Evolutionary conservation across 2,113 vertebrate species (phyloP).

Genomic region (Mandrillus leucophaeus): DNA sequence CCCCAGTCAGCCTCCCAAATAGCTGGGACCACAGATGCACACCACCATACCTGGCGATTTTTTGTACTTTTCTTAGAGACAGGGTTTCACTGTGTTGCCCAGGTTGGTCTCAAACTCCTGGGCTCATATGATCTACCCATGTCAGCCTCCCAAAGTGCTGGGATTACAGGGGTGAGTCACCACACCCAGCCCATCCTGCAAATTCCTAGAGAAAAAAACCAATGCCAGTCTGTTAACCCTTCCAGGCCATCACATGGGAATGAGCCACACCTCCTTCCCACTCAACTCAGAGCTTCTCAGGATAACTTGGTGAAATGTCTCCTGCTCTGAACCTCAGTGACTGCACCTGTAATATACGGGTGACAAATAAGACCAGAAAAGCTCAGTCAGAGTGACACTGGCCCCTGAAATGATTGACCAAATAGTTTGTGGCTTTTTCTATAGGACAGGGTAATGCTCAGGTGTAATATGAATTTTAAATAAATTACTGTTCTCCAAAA

Average conservation of each 20-base stretch:
- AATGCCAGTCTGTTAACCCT: neutral
- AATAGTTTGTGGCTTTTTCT: neutral
- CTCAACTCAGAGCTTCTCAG: neutral
- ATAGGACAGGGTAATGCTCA: neutral
- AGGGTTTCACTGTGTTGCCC: too few species aligned
- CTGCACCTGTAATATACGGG: neutral
- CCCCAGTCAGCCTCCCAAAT: too few species aligned
- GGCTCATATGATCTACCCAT: too few species aligned
- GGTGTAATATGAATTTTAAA: neutral
- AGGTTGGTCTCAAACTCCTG: too few species aligned
- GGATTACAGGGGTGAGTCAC: too few species aligned
- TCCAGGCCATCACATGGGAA: neutral
- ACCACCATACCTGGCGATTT: too few species aligned
- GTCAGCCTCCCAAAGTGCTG: too few species aligned
- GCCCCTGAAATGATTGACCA: neutral
- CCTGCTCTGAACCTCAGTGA: neutral
- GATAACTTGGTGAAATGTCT: too few species aligned
- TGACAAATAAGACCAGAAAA: neutral
- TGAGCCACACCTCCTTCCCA: neutral
- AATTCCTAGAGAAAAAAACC: neutral
- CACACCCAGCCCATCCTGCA: too few species aligned
- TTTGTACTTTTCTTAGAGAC: too few species aligned
- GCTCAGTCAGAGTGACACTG: too few species aligned
- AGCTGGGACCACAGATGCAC: too few species aligned
- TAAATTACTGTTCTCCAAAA: neutral